phyloP scores from a whole-genome alignment of 2,113 vertebrate genomes.

The Rousettus leschenaultii region DNA sequence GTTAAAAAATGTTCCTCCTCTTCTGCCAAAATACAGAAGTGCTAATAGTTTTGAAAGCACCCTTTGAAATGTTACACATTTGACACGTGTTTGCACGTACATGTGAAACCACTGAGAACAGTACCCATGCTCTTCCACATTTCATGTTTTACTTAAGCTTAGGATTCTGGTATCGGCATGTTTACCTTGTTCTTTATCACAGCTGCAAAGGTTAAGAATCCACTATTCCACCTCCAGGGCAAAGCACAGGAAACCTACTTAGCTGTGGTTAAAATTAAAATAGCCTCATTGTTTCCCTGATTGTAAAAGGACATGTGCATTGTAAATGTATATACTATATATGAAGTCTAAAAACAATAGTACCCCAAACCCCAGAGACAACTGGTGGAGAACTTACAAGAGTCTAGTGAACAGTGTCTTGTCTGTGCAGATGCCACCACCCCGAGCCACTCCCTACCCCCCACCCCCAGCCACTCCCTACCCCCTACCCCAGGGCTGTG shows the following conservation, averaged over 20 bases:
- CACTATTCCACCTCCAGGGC: neutral
- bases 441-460: fast-evolving
- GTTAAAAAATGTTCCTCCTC: neutral
- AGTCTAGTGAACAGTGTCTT: neutral
- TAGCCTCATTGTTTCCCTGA: neutral
- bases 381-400: neutral
- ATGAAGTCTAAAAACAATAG: neutral
- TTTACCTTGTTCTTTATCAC: neutral
- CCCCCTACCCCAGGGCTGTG: no score
- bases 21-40: neutral
- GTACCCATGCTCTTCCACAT: neutral
- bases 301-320: neutral
- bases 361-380: neutral
- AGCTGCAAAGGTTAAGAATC: neutral
- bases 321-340: neutral
- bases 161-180: neutral
- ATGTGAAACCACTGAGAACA: neutral
- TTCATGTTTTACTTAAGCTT: neutral
- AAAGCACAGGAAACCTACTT: neutral
- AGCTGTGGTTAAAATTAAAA: neutral
- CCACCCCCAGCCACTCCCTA: fast-evolving
- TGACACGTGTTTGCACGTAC: fast-evolving
- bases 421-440: neutral
- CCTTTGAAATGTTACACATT: neutral
- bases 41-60: neutral